Evolutionary conservation across 2,113 vertebrate genomes (phyloP).

Genomic region (Poeciliopsis turrubarensis): DNA sequence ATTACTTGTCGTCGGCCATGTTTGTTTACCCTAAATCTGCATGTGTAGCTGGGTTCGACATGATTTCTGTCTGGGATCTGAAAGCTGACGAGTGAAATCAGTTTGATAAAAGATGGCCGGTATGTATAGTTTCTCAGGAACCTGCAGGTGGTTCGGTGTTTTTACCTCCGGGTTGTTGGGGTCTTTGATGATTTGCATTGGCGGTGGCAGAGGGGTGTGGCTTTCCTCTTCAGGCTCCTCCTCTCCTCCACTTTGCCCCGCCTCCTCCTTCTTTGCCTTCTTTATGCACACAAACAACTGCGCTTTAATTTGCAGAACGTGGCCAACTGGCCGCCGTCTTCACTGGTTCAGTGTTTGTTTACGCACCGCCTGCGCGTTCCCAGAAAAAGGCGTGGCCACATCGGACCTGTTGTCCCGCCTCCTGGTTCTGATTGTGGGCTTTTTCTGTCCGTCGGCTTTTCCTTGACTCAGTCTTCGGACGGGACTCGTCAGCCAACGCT

Average conservation of each 20-base stretch:
- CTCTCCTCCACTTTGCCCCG: conserved; percentile 88
- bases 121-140: too few relatives aligned
- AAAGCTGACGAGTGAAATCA: too few relatives aligned
- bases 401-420: conserved; percentile 85
- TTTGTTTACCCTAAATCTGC: too few relatives aligned
- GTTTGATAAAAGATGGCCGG: too few relatives aligned
- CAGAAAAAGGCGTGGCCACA: conserved; percentile 53
- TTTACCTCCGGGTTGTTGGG: conserved; percentile 89
- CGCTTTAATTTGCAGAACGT: not conserved
- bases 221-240: conserved; percentile 96
- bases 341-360: not conserved
- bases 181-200: conserved; percentile 99
- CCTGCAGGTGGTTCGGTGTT: not conserved
- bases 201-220: conserved; percentile 92
- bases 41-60: too few relatives aligned
- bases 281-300: conserved; percentile 59
- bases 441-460: conserved; percentile 92
- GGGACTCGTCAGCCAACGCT: conserved; percentile 95
- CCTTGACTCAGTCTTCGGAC: conserved; percentile 95
- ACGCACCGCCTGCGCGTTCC: conserved; percentile 59
- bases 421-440: conserved; percentile 80
- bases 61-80: too few relatives aligned
- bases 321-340: not conserved
- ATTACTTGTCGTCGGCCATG: too few relatives aligned
- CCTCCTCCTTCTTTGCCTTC: conserved; percentile 88